These are phyloP conservation scores for Agrypnus murinus DNA, from an alignment of 2,888 invertebrate genomes.

Conservation along the genomic window DNA sequence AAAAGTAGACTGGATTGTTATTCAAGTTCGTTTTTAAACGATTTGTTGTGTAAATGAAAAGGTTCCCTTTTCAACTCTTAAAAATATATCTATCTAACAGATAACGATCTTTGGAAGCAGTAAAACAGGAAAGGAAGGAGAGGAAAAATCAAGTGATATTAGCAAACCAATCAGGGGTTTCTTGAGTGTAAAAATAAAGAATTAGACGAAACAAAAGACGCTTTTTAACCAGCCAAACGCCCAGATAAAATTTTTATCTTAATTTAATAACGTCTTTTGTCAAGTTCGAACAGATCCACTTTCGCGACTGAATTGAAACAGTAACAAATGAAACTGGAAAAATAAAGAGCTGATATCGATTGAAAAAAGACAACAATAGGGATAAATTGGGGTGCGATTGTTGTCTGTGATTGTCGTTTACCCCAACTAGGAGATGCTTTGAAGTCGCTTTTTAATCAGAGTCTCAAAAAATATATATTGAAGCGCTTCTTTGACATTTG, in stretches of 20 bases:
- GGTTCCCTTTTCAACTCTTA: neutral
- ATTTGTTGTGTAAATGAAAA: conserved; percentile 43
- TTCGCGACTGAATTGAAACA: conserved; percentile 66
- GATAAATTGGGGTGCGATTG: conserved; percentile 71
- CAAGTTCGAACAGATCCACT: conserved; percentile 58
- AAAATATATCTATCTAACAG: too few species aligned
- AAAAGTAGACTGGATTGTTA: conserved; percentile 52
- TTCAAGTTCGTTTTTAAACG: conserved; percentile 57
- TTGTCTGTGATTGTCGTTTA: conserved; percentile 71
- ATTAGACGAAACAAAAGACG: conserved; percentile 64
- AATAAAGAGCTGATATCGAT: conserved; percentile 69
- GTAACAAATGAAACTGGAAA: conserved; percentile 68
- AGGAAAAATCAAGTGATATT: conserved; percentile 15
- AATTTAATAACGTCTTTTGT: conserved; percentile 52
- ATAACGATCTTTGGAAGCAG: neutral
- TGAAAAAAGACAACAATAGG: conserved; percentile 71
- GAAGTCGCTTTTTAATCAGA: conserved; percentile 71
- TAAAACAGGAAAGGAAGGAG: too few species aligned
- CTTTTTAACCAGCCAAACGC: conserved; percentile 61
- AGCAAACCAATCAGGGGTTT: conserved; percentile 64
- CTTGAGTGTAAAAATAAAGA: conserved; percentile 65
- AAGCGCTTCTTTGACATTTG: conserved; percentile 71
- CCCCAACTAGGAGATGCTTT: conserved; percentile 66
- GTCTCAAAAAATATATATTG: conserved; percentile 66
- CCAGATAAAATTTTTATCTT: conserved; percentile 55